Conservation (phyloP, 2,888 invertebrate genomes). For the Melanargia galathea region DNA sequence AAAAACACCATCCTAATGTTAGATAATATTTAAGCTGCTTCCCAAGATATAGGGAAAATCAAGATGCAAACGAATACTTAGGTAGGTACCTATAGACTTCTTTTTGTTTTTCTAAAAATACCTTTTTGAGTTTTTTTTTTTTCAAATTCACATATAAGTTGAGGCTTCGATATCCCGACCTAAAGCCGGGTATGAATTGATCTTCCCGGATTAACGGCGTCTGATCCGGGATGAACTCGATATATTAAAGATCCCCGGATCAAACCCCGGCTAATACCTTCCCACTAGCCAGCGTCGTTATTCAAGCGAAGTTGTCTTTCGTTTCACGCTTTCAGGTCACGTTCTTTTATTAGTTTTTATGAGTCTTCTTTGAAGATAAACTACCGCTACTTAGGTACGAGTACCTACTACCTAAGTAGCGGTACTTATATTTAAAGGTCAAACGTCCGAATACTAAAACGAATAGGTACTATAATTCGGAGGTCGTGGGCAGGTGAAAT, state of each 20-base stretch:
- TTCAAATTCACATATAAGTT: neutral
- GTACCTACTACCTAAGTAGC: neutral
- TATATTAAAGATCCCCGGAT: slow-evolving; percentile 21
- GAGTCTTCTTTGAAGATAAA: slow-evolving; percentile 10
- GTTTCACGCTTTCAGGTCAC: slow-evolving; percentile 8
- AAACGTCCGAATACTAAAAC: too few relatives aligned
- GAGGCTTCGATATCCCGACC: neutral
- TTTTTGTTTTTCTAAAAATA: too few relatives aligned
- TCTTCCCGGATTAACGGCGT: slow-evolving; percentile 18
- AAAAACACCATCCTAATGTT: too few relatives aligned
- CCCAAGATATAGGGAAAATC: too few relatives aligned
- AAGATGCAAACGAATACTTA: too few relatives aligned
- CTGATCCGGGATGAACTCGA: slow-evolving; percentile 21
- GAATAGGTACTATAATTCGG: too few relatives aligned
- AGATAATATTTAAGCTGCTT: too few relatives aligned
- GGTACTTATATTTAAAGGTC: too few relatives aligned
- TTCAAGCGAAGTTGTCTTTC: slow-evolving; percentile 7
- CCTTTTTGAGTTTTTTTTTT: too few relatives aligned
- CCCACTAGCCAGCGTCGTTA: neutral
- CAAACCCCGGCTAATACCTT: slow-evolving; percentile 16
- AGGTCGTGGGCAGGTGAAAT: too few relatives aligned
- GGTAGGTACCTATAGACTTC: too few relatives aligned
- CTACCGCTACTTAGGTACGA: neutral
- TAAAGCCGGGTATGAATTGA: slow-evolving; percentile 4
- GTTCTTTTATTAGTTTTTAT: slow-evolving; percentile 17